Base-by-base conservation (phyloP, 2,113 vertebrate species). In the Lasiurus borealis region DNA sequence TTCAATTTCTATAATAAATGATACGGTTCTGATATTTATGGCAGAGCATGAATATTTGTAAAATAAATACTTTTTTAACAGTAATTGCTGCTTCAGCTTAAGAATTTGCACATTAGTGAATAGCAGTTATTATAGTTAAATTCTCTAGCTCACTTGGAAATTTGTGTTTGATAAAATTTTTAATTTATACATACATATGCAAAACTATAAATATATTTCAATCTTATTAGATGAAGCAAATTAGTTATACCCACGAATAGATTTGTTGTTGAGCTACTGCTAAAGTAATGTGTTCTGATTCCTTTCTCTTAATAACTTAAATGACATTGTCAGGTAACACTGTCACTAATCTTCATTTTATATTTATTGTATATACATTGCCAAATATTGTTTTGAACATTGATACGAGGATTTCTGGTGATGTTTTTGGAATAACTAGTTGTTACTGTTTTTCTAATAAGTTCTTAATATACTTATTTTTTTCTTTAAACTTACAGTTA, bases 141-240 rank as follows among this genome's bases (percentile, higher is more conserved):
- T 66, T 92, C 10, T 72, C 44, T 86, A 40, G 5, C 73, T 69
- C 46, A 82, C 15, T 50, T 91, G 44, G 19, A 59, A 93, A 0
- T 77, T 89, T 76, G n/a, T 87, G 23, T 91, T 93, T 93, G 34
- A 86, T 69, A 92, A 72, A 76, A 85, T n/a, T 86, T 11, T 77
- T 85, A 82, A 86, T 19, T 57, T 36, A 46, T 92, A 21, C 27
- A 46, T 92, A 21, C 27, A 6, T 66, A 66, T 68, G 93, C 90
- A 81, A 92, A 50, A 75, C 31, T 82, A 15, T 59, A 54, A 83
- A 73, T 85, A 34, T 84, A 62, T 85, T 68, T 78, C 44, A 46
- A 88, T 85, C 25, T 27, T 89, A 31, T 85, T 81, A 83, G n/a
- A 12, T n/a, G 15, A 92, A 75, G 27, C 76, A 68, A n/a, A 78